These are phyloP conservation scores for Trilocha varians DNA, from an alignment of 2,888 invertebrate genomes.

Conservation along the genomic window DNA sequence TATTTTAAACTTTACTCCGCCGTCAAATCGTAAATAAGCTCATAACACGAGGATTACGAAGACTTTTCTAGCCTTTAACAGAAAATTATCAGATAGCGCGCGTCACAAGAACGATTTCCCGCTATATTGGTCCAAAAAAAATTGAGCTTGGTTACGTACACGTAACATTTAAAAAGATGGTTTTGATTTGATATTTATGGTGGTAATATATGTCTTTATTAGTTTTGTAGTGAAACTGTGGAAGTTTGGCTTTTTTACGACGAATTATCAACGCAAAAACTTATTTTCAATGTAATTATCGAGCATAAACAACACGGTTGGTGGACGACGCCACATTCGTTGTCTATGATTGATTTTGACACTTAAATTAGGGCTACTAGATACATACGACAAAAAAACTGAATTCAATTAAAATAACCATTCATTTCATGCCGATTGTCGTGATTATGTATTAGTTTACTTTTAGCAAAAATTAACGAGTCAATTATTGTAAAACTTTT, in stretches of 20 bases:
- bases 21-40: conserved; percentile 49
- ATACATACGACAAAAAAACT: no score
- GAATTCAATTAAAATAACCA: no score
- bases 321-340: conserved; percentile 50
- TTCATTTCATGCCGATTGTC: no score
- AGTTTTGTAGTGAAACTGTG: no score
- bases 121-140: conserved; percentile 55
- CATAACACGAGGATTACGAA: conserved; percentile 57
- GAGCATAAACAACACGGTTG: conserved; percentile 66
- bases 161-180: conserved; percentile 17
- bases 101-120: conserved; percentile 68
- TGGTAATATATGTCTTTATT: background rate
- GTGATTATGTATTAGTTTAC: no score
- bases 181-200: background rate
- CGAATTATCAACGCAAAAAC: no score
- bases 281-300: conserved; percentile 55
- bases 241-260: no score
- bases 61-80: conserved; percentile 39
- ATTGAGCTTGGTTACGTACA: conserved; percentile 25
- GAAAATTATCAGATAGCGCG: conserved; percentile 52
- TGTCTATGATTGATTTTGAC: conserved; percentile 34
- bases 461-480: no score
- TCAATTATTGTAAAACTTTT: no score
- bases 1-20: conserved; percentile 42
- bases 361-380: no score